Evolutionary conservation across 2,888 invertebrate species (phyloP), one percentile per base, ranked within the genome.

Genomic region (Drosophila quinaria): DNA sequence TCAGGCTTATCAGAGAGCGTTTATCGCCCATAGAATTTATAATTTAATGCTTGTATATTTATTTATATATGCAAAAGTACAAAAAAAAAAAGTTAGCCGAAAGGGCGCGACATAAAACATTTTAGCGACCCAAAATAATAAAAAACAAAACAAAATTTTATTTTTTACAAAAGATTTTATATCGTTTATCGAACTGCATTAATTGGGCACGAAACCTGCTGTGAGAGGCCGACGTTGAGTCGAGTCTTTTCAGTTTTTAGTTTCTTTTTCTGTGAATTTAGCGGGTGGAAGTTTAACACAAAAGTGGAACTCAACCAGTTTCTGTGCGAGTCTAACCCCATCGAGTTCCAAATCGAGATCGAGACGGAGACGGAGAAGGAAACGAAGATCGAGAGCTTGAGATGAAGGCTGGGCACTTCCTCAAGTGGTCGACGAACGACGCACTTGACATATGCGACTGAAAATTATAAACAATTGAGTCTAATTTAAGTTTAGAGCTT

Each of bases 401-500:
- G 68, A 47, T 44, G 63, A 55, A 54, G 60, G 67, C 79, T 67
- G 67, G 58, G 49, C 77, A 88, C 69, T 88, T 84, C 83, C 83
- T 86, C 74, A 70, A 87, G 82, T 80, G 69, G 63, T 25, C 63
- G 56, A 52, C 65, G 42, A 31, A 68, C 59, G 50, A 65, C 65
- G 70, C 79, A 88, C 89, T 82, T 80, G 78, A 87, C 72, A 70
- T 67, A 58, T 46, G 41, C n/a, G 19, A 50, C 46, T 39, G 56
- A 46, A 71, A 86, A 89, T 86, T 87, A 81, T 85, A 80, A 87
- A 86, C 88, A 86, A 89, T 89, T 89, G 90, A 89, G 90, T 76
- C 90, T 86, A 89, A 89, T 86, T 86, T 89, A 89, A 68, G 80
- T 75, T 86, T 67, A 60, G 62, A 65, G 61, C 68, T 84, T 65